Evolutionary conservation across 2,113 vertebrate species (phyloP), one percentile per base, ranked within the genome.

Genomic region (Hiodon tergisus): DNA sequence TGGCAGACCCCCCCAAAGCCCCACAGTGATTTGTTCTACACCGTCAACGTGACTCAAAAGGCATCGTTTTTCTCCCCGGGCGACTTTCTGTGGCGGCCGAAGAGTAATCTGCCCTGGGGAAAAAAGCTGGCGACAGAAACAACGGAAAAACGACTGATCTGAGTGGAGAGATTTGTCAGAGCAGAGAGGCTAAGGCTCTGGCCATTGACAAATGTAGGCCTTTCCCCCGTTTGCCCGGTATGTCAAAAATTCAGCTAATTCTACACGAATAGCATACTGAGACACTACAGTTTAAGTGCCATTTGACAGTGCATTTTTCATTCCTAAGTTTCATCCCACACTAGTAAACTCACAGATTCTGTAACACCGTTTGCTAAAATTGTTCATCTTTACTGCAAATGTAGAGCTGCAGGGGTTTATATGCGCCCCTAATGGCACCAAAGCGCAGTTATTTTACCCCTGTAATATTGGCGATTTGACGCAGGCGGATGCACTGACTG

Each of bases 61-160:
- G 13, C 70, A 73, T 82, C 79, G 79, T 85, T 83, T 83, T 80
- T 85, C 81, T 82, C 83, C 11, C 11, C 11, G 46, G 65, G 63
- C 59, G 53, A 4, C 46, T 7, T 48, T n/a, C 70, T 3, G 10
- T 50, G 54, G 65, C 6, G 52, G 70, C 2, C 46, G 65, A 5
- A 17, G 73, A 75, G 65, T 11, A 46, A 76, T 78, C 77, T 73
- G 61, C 77, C 82, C 73, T 69, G 53, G 72, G 80, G 31, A 31
- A 72, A 81, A 86, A 86, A 84, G 81, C 79, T 82, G 85, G 85
- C 83, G 84, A 86, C 87, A 88, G 87, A 84, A 88, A 86, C 86
- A 87, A 83, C 78, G 84, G 85, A 74, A 85, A 86, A 83, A 69
- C 84, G 86, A 86, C 87, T 85, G 84, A 82, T 88, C 88, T 82